A percentile compares a stretch with the other conserved stretches of the same genome.
phyloP scores from a whole-genome alignment of 2,797 vertebrate species.

The Hydrophis major region DNA sequence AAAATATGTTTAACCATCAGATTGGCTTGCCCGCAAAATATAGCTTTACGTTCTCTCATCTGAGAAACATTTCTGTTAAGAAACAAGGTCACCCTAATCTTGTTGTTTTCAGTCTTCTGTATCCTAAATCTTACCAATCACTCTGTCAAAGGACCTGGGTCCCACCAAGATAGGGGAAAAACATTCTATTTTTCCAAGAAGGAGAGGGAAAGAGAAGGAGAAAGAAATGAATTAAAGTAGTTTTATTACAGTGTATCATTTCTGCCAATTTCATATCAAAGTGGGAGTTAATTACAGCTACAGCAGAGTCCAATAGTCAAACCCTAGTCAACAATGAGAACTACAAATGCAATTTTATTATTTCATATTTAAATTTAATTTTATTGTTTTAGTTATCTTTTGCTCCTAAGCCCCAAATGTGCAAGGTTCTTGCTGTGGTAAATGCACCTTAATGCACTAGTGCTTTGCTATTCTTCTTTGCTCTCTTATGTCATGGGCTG shows the following conservation, averaged over 20 bases:
- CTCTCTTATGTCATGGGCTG: not conserved
- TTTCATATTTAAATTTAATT: not conserved
- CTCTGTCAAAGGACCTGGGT: not conserved
- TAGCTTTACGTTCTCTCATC: constrained; percentile 34
- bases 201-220: not conserved
- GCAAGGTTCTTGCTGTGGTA: not conserved
- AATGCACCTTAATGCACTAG: not conserved
- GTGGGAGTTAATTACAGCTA: not conserved
- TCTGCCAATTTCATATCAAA: not conserved
- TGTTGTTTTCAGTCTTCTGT: not conserved
- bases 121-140: not conserved
- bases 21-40: constrained; percentile 55
- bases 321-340: not conserved
- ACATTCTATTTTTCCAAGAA: not conserved
- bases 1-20: constrained; percentile 54
- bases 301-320: not conserved
- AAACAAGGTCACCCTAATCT: constrained; percentile 55
- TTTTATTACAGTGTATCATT: not conserved
- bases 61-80: constrained; percentile 38
- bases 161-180: not conserved
- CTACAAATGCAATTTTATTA: not conserved
- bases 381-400: not conserved
- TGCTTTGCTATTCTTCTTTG: not conserved
- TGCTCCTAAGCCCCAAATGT: not conserved
- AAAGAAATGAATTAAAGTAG: not conserved